Evolutionary conservation across 2,113 vertebrate species (phyloP).

Genomic region (Saccopteryx leptura): DNA sequence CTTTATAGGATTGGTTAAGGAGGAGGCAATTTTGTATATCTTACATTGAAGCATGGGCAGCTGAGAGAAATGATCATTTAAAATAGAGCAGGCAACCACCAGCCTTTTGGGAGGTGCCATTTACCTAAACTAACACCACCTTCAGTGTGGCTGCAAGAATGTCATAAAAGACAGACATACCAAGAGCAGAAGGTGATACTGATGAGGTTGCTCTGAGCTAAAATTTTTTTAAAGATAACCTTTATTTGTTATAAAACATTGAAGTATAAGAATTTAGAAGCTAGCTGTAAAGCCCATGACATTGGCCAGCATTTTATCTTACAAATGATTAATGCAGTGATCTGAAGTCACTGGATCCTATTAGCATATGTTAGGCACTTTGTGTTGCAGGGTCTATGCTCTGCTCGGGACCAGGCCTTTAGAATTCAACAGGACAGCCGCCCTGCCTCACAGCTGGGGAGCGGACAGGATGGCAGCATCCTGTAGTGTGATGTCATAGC

Average conservation of each 20-base stretch:
- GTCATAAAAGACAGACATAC: background rate
- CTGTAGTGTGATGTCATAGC: fast-evolving
- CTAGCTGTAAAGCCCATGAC: background rate
- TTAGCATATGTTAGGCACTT: background rate
- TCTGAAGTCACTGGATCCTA: background rate
- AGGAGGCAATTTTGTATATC: background rate
- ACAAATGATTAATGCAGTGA: background rate
- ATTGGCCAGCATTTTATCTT: background rate
- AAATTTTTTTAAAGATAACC: background rate
- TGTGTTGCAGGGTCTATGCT: background rate
- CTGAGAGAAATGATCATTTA: background rate
- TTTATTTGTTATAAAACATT: background rate
- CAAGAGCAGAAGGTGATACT: background rate
- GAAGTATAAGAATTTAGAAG: background rate
- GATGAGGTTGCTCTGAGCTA: background rate
- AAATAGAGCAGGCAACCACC: background rate
- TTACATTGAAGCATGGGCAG: background rate
- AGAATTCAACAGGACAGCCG: background rate
- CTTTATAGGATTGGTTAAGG: background rate
- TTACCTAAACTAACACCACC: constrained; percentile 2
- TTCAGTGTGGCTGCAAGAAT: background rate
- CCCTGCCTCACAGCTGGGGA: background rate
- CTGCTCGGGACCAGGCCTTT: background rate
- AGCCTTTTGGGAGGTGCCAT: background rate
- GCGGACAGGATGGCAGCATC: background rate